Conservation (phyloP, 2,113 vertebrate species). For the Stegastes partitus region DNA sequence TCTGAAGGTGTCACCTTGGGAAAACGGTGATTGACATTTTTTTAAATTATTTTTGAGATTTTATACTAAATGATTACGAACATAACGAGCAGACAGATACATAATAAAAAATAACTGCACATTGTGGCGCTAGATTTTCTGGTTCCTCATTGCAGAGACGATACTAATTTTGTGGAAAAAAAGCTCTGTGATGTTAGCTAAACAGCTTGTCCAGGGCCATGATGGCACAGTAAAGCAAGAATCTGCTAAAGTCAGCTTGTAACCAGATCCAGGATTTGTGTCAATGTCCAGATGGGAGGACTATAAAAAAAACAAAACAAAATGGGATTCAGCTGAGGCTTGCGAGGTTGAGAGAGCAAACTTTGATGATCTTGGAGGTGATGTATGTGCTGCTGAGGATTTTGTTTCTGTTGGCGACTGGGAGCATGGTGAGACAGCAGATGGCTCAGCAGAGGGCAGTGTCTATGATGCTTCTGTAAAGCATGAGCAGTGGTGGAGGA, state of each 20-base stretch:
- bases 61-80: too few species aligned
- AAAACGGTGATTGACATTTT: too few species aligned
- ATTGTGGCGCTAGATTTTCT: too few species aligned
- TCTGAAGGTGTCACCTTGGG: too few species aligned
- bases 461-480: constrained; percentile 40
- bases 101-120: too few species aligned
- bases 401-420: constrained; percentile 15
- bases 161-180: too few species aligned
- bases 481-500: constrained; percentile 35
- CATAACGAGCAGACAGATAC: too few species aligned
- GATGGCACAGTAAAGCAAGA: neutral
- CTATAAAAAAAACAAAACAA: neutral
- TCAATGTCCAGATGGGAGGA: constrained; percentile 50
- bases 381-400: constrained; percentile 30
- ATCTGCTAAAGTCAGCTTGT: constrained; percentile 32
- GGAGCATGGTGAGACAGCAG: constrained; percentile 51
- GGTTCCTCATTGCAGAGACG: too few species aligned
- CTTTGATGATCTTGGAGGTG: constrained; percentile 28
- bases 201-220: constrained; percentile 11
- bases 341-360: constrained; percentile 32
- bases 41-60: too few species aligned
- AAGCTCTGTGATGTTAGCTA: neutral
- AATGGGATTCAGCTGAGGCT: neutral
- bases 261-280: constrained; percentile 23
- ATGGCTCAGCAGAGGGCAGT: constrained; percentile 65